Conservation (phyloP, 2,888 invertebrate species). For the Harpalus rufipes region DNA sequence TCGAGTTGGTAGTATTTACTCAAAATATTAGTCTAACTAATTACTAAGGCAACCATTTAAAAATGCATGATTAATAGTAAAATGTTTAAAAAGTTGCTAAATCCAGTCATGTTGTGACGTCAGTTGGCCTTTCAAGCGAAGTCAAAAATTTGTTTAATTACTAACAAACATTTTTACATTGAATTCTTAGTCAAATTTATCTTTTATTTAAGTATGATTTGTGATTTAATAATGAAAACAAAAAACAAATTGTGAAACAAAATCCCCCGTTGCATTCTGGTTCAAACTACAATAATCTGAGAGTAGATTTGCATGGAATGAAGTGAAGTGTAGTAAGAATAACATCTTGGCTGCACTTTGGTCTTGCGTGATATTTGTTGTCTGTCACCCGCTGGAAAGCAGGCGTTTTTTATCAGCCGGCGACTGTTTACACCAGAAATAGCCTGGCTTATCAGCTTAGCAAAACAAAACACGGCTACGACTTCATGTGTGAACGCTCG, state of each 20-base stretch:
- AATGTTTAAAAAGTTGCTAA: no score
- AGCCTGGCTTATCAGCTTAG: conserved; percentile 38
- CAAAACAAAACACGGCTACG: conserved; percentile 41
- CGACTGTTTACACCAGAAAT: conserved; percentile 52
- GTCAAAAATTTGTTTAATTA: no score
- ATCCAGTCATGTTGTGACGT: no score
- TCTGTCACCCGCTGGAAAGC: conserved; percentile 18
- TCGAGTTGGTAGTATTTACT: no score
- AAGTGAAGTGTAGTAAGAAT: not conserved
- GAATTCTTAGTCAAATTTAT: no score
- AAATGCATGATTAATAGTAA: no score
- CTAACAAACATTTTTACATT: no score
- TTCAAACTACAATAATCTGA: not conserved
- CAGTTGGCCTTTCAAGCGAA: no score
- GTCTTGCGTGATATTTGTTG: conserved; percentile 7
- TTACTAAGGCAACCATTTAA: no score
- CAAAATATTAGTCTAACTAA: no score
- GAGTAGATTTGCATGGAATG: not conserved
- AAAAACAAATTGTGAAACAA: not conserved
- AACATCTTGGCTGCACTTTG: conserved; percentile 12
- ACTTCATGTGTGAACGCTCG: conserved; percentile 31
- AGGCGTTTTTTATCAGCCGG: conserved; percentile 35
- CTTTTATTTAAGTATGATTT: no score
- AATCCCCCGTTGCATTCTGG: not conserved
- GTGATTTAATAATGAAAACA: not conserved